Conservation (phyloP, 2,888 invertebrate species). For the Melanostoma mellinum region DNA sequence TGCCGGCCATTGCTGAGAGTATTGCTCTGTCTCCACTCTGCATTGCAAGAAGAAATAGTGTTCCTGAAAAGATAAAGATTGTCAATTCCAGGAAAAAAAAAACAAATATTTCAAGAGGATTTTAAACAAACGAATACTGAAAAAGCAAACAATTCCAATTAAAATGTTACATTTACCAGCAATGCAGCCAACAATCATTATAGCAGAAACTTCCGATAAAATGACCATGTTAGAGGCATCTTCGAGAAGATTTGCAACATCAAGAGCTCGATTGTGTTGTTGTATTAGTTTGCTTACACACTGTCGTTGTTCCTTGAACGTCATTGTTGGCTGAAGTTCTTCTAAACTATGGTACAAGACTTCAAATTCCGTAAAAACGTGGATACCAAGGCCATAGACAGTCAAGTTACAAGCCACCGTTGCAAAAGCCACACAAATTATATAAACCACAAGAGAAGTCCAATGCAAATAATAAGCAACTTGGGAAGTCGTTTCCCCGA, state of each 20-base stretch:
- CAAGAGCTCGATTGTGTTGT: constrained; percentile 15
- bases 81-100: background rate
- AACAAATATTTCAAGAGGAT: background rate
- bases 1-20: constrained; percentile 19
- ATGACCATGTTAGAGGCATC: constrained; percentile 24
- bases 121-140: too few species aligned
- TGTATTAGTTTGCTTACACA: constrained; percentile 12
- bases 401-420: constrained; percentile 26
- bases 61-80: background rate
- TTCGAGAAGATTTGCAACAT: constrained; percentile 15
- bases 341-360: background rate
- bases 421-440: constrained; percentile 20
- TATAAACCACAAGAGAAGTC: constrained; percentile 1
- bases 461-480: constrained; percentile 1
- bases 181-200: constrained; percentile 20
- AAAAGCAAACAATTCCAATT: too few species aligned
- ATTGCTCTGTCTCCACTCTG: constrained; percentile 24
- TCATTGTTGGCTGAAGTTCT: background rate
- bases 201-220: constrained; percentile 25
- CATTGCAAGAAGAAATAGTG: constrained; percentile 20
- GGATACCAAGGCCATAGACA: constrained; percentile 25
- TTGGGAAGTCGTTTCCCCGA: background rate
- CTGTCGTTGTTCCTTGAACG: background rate
- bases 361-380: constrained; percentile 29
- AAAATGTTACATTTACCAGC: constrained; percentile 8